These are phyloP conservation scores for Leptodactylus fuscus DNA, from an alignment of 2,113 vertebrate species.

Conservation along the genomic window DNA sequence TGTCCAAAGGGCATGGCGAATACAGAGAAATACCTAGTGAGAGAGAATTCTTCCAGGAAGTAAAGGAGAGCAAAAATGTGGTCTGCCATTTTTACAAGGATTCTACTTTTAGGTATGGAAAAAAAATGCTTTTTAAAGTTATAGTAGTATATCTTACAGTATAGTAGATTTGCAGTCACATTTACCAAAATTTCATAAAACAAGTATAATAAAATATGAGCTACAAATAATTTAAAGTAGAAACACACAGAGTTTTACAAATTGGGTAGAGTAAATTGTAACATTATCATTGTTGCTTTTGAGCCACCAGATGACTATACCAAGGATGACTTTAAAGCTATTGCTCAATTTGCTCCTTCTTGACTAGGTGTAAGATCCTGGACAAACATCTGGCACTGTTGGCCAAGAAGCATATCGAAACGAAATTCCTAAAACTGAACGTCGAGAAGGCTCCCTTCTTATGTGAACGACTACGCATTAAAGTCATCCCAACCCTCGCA, in stretches of 20 bases:
- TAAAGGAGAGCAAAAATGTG: conserved; percentile 94
- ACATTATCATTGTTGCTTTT: no score
- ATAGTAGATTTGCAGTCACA: no score
- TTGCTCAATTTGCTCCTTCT: neutral
- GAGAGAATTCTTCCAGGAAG: conserved; percentile 94
- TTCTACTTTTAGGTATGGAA: conserved; percentile 87
- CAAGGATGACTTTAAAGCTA: neutral
- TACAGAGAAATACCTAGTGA: conserved; percentile 94
- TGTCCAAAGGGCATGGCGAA: conserved; percentile 96
- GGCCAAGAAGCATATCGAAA: conserved; percentile 95
- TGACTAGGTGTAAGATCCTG: conserved; percentile 88
- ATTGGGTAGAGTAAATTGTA: no score
- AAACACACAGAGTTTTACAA: no score
- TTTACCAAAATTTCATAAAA: no score
- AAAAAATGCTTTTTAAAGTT: conserved; percentile 8
- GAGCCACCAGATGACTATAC: neutral
- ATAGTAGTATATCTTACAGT: no score
- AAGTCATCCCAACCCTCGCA: conserved; percentile 91
- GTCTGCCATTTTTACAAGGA: conserved; percentile 98
- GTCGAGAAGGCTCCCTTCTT: conserved; percentile 96
- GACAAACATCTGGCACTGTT: conserved; percentile 89
- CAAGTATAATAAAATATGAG: no score
- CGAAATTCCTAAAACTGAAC: conserved; percentile 96
- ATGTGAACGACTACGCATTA: conserved; percentile 90
- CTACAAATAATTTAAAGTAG: no score